Evolutionary conservation across 1,140 invertebrate genomes (phyloP), one percentile per base, ranked within the genome.

Genomic region (Drosophila arawakana): DNA sequence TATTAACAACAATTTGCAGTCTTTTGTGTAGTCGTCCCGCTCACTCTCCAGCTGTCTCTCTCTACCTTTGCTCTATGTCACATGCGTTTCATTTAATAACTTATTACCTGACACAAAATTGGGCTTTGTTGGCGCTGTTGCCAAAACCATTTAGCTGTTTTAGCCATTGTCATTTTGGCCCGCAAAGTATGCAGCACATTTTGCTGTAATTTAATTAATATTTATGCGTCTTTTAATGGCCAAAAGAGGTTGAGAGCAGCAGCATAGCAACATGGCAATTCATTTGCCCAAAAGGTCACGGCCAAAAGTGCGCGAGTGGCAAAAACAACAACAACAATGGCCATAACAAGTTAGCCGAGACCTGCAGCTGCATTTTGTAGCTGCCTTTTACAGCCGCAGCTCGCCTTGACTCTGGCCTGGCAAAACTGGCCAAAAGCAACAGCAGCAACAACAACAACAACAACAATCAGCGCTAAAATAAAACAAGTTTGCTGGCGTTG

Each of bases 141-240:
- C 44, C 30, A 41, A 43, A 46, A 13, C 58, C 55, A 59, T 65
- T 30, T 85, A 61, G 57, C 49, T 59, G 7, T 35, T 54, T 54
- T 35, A 25, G 50, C 47, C 55, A 39, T 21, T 44, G 37, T 61
- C 43, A 39, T 59, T 67, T 50, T 18, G 15, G 41, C 13, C 67
- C 67, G 57, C 79, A 88, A 85, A 79, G 83, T 85, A 85, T 85
- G 83, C 82, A 88, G 60, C 68, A 73, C 59, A 77, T 69, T 79
- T 65, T 54, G 66, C 68, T 75, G 78, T 65, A 68, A 89, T 89
- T 89, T 89, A 84, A 89, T 89, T 88, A 89, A 88, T 88, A 88
- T 88, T 89, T 89, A 88, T 89, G 80, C 80, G 21, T 43, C 43
- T 73, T 61, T 75, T 88, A 89, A 83, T 88, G 65, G 66, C 21